Base-by-base conservation (phyloP, 1,140 invertebrate genomes). In the Rhagoletis zephyria region DNA sequence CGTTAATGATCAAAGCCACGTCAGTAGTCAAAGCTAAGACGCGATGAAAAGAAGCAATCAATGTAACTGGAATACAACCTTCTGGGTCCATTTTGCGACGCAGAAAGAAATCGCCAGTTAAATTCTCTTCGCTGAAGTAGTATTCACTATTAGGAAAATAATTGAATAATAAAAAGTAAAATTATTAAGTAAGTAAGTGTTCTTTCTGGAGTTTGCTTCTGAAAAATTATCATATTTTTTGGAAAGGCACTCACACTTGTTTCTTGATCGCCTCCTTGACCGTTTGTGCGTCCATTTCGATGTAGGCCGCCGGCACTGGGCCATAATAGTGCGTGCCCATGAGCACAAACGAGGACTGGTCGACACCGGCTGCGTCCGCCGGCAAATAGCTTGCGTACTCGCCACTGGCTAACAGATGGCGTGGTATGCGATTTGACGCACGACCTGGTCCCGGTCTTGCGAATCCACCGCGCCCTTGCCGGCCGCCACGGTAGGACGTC, bases 111-210 rank as follows among this genome's bases (percentile, higher is more conserved):
- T 99, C 99, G 90, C 97, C 96, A 89, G 97, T 95, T 85, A 99
- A 94, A 94, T 99, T 99, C 90, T 99, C 98, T 90, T 97, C 96
- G 92, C 98, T 99, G 94, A 99, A 99, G 95, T 99, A 99, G 94
- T 99, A 99, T 94, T 99, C 98, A 93, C 98, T 99, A 94, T 59
- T 95, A 95, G 77, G 45, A 86, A 9, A 70, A 86, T 7, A 86
- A 19, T 10, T 59, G 3, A 51, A 87, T 67, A 14, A 61, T 74
- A 74, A 30, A 56, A 85, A 86, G 14, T 74, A 40, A 74, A 42
- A 74, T 42, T 74, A 9, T 74, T 45, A 1, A 74, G 6, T 30
- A 77, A 45, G 19, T 42, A 51, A n/a, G 16, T 63, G 9, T 63
- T 63, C 51, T 30, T 30, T 30, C 30, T 30, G 30, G 30, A 30